These are phyloP conservation scores for Charaxes varanes DNA, from an alignment of 1,140 invertebrate species.

Conservation along the genomic window DNA sequence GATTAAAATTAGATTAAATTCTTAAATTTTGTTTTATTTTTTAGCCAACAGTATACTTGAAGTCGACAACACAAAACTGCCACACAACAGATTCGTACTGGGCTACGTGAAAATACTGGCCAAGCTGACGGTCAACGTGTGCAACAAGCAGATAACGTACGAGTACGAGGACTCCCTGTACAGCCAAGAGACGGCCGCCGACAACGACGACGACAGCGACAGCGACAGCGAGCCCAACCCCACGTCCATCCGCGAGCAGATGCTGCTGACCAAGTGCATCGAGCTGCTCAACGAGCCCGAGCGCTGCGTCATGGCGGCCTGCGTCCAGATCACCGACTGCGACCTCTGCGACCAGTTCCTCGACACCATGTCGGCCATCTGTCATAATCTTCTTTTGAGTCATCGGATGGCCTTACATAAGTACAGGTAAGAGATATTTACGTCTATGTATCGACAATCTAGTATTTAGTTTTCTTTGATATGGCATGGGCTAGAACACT, in stretches of 20 bases:
- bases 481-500: too few relatives aligned
- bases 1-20: neutral
- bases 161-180: constrained; percentile 59
- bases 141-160: constrained; percentile 62
- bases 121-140: constrained; percentile 61
- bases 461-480: too few relatives aligned
- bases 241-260: constrained; percentile 52
- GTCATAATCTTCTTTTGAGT: constrained; percentile 85
- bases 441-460: too few relatives aligned
- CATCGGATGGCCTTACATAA: constrained; percentile 85
- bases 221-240: constrained; percentile 65
- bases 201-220: constrained; percentile 70
- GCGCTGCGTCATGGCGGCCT: constrained; percentile 75
- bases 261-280: constrained; percentile 52
- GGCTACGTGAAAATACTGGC: constrained; percentile 64
- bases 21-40: constrained; percentile 9
- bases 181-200: constrained; percentile 66
- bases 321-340: constrained; percentile 76
- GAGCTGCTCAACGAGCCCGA: constrained; percentile 80
- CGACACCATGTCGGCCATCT: constrained; percentile 82
- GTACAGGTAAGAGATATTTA: constrained; percentile 79
- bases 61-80: constrained; percentile 49
- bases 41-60: constrained; percentile 41
- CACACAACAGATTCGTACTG: constrained; percentile 47
- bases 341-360: constrained; percentile 76